phyloP scores from a whole-genome alignment of 1,140 invertebrate species.

The Heliconius himera region DNA sequence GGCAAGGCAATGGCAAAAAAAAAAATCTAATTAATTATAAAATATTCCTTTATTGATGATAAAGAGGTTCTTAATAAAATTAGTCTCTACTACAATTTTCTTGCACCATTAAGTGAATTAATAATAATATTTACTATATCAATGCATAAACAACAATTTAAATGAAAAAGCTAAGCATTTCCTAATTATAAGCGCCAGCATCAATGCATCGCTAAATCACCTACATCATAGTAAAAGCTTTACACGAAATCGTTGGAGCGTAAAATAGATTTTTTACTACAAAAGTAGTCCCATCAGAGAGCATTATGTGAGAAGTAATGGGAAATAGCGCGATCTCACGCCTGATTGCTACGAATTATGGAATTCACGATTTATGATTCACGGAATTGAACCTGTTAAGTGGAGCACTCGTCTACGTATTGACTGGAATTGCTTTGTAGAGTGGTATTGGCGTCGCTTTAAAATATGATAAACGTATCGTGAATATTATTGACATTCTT shows the following conservation, averaged over 20 bases:
- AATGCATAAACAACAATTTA: too few relatives aligned
- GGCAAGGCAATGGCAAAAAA: conserved; percentile 71
- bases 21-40: conserved; percentile 25
- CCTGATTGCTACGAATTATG: conserved; percentile 40
- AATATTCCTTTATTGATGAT: too few relatives aligned
- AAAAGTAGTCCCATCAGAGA: too few relatives aligned
- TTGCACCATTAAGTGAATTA: conserved; percentile 66
- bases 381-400: conserved; percentile 32
- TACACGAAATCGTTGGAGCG: too few relatives aligned
- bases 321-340: conserved; percentile 42
- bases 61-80: neutral
- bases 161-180: too few relatives aligned
- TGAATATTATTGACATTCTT: too few relatives aligned
- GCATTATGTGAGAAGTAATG: conserved; percentile 26
- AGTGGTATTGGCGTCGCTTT: neutral
- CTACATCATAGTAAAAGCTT: too few relatives aligned
- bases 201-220: too few relatives aligned
- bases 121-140: neutral
- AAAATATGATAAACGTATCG: neutral
- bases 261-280: too few relatives aligned
- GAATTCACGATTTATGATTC: conserved; percentile 27
- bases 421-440: conserved; percentile 4
- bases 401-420: conserved; percentile 6
- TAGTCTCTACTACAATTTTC: conserved; percentile 48
- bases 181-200: too few relatives aligned